Evolutionary conservation across 2,113 vertebrate genomes (phyloP), one percentile per base, ranked within the genome.

Genomic region (zebrafish (Danio rerio)): DNA sequence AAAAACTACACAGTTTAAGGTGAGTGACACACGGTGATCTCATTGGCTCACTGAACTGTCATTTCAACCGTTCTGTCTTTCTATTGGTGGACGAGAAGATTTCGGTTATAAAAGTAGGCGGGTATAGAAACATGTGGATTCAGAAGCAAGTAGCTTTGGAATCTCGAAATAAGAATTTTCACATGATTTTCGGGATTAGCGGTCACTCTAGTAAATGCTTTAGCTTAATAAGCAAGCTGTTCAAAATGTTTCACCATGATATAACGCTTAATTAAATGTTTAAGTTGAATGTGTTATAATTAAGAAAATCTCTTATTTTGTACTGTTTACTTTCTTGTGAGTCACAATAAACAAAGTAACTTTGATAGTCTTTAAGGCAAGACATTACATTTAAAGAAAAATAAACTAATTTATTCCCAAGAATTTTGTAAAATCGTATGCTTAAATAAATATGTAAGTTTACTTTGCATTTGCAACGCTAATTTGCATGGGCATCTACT

Each of bases 41-140:
- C 5, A 82, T 84, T 84, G 73, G 73, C 11, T 72, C 9, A 0
- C 13, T 15, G 47, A 79, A 53, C 77, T 66, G 47, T 1, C 77
- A 21, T 66, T 40, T 55, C 3, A 79, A 18, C 6, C 21, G 21
- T 53, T 55, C 49, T 55, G 77, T 43, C 47, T 20, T 43, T 55
- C 61, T 18, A 79, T 66, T 66, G 77, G 62, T 55, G 49, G 13
- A 40, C 7, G 20, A 18, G 59, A 40, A 11, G 45, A 11, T 5
- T 53, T 72, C 4, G 11, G 20, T 61, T 50, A 13, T 6, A 31
- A 9, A 61, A 47, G 40, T 63, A 77, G 77, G 62, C 49, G 77
- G 77, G 9, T 55, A 15, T 68, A 6, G 20, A 40, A 15, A 20
- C 77, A 55, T 40, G 75, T 78, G 75, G 16, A 20, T 18, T 0